phyloP scores from a whole-genome alignment of 2,113 vertebrate genomes.

The Peromyscus californicus region DNA sequence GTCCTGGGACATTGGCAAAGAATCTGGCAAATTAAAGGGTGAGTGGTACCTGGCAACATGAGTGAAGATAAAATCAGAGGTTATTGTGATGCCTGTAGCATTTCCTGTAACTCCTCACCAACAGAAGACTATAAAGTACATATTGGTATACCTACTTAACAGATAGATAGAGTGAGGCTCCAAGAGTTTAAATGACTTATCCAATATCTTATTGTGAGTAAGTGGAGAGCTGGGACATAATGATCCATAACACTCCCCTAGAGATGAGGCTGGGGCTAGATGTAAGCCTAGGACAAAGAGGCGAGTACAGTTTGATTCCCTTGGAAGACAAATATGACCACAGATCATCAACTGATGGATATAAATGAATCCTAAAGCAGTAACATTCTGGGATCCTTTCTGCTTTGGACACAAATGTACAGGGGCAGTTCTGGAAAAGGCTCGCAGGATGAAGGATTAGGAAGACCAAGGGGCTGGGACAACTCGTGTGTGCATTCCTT shows the following conservation, averaged over 20 bases:
- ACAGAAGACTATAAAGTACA: background rate
- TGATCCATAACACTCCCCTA: background rate
- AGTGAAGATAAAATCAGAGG: background rate
- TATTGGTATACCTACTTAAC: background rate
- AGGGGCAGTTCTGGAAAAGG: background rate
- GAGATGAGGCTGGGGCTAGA: background rate
- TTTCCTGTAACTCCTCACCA: background rate
- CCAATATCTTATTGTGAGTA: background rate
- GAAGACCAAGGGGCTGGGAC: background rate
- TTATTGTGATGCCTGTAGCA: background rate
- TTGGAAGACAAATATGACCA: background rate
- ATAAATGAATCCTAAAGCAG: background rate
- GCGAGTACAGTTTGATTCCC: background rate
- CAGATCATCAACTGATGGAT: background rate
- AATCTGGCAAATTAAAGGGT: background rate
- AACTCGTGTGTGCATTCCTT: fast-evolving
- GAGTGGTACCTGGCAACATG: background rate
- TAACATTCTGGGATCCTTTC: background rate
- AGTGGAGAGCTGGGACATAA: background rate
- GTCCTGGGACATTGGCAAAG: background rate
- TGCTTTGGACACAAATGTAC: background rate
- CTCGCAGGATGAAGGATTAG: background rate
- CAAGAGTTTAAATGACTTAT: background rate
- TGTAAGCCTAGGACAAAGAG: background rate
- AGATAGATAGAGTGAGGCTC: background rate